Evolutionary conservation across 2,113 vertebrate genomes (phyloP).

Genomic region (Ictalurus punctatus): DNA sequence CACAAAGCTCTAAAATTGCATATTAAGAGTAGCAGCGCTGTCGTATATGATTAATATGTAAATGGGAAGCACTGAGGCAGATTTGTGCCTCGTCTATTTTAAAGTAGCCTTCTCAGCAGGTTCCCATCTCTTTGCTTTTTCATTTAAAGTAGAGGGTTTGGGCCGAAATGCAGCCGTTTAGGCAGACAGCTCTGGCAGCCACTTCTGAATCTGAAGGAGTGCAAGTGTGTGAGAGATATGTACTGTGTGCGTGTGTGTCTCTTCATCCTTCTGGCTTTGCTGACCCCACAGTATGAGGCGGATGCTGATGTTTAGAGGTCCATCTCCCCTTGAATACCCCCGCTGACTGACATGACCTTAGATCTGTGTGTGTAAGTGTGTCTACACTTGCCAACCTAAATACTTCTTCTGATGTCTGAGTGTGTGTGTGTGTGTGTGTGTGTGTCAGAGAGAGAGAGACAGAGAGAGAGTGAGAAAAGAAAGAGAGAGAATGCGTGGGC

Average conservation of each 20-base stretch:
- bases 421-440: neutral
- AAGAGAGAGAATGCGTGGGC: conserved; percentile 66
- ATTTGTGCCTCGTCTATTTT: conserved; percentile 29
- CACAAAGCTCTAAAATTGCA: conserved; percentile 22
- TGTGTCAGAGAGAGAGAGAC: conserved; percentile 46
- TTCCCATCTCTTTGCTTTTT: conserved; percentile 34
- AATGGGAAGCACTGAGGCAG: conserved; percentile 27
- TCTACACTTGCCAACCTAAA: conserved; percentile 35
- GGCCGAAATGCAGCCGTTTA: conserved; percentile 20
- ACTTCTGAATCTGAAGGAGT: conserved; percentile 26
- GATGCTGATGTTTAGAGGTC: conserved; percentile 13
- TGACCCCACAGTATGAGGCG: conserved; percentile 29
- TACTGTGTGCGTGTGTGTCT: conserved; percentile 12
- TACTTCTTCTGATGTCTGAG: conserved; percentile 43
- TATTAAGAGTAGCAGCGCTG: conserved; percentile 23
- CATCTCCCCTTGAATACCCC: neutral
- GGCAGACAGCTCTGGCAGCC: conserved; percentile 28
- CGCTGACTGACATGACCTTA: conserved; percentile 13
- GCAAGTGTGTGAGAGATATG: conserved; percentile 27
- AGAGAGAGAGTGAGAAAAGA: conserved; percentile 58
- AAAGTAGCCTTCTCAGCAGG: conserved; percentile 45
- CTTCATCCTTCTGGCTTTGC: conserved; percentile 28
- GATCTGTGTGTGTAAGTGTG: conserved; percentile 27
- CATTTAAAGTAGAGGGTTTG: conserved; percentile 43
- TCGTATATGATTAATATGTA: conserved; percentile 40